Conservation (phyloP, 53 echinoderm and acorn worm genomes). For the Pentamera pediparva region DNA sequence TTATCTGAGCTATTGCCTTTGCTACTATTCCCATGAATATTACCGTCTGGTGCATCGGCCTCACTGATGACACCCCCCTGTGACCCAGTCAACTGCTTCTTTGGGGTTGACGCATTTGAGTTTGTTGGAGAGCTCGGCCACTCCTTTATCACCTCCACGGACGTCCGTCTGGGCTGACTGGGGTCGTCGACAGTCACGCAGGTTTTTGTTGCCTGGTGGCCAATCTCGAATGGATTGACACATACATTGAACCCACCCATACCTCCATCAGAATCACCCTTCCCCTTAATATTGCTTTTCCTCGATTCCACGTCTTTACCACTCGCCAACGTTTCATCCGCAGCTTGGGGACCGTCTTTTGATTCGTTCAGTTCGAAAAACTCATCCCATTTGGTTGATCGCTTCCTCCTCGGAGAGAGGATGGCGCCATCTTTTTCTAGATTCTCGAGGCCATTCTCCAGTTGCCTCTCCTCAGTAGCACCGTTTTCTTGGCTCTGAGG, state of each 20-base stretch:
- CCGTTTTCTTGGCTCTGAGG: background rate
- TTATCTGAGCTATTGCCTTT: background rate
- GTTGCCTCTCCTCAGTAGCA: background rate
- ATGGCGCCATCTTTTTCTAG: background rate
- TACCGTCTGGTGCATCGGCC: background rate
- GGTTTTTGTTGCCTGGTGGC: slow-evolving; percentile 2
- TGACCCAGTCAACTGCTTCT: too few species aligned
- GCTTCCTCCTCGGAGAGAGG: background rate
- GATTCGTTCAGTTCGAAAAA: slow-evolving; percentile 18
- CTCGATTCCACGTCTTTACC: background rate
- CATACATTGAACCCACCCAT: slow-evolving; percentile 35
- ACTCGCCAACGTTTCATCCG: background rate
- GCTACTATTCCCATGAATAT: background rate
- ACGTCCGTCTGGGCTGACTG: slow-evolving; percentile 10
- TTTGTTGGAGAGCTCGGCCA: slow-evolving; percentile 56
- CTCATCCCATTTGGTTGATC: slow-evolving; percentile 21
- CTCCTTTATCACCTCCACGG: slow-evolving; percentile 51
- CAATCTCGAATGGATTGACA: slow-evolving; percentile 53
- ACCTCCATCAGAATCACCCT: background rate
- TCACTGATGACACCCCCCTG: slow-evolving; percentile 21
- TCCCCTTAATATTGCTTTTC: background rate
- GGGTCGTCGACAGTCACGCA: slow-evolving; percentile 44
- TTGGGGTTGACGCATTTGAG: slow-evolving; percentile 66
- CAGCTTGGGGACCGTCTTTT: slow-evolving; percentile 23
- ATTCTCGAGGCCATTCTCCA: background rate